Percentiles rank a stretch among this genome's conserved stretches.
These are phyloP conservation scores for Gallinago paraguaiae DNA, from an alignment of 2,113 vertebrate genomes.

Conservation along the genomic window DNA sequence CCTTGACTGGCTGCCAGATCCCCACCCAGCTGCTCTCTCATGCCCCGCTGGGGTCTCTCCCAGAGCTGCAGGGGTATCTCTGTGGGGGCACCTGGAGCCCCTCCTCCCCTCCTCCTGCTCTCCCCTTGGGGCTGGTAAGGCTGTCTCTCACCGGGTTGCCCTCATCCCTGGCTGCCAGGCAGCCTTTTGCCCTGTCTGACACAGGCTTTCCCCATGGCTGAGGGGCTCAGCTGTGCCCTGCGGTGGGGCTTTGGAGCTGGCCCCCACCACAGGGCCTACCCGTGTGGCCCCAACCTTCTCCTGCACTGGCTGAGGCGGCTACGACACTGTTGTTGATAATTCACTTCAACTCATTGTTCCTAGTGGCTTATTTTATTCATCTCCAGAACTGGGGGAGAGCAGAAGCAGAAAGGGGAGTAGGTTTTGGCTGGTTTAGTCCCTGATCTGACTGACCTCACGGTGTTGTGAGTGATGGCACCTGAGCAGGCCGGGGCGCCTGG, in stretches of 20 bases:
- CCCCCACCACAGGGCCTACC: rapidly evolving
- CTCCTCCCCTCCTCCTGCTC: background rate
- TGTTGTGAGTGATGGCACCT: background rate
- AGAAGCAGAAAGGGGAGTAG: background rate
- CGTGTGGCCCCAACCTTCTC: rapidly evolving
- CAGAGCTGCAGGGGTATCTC: rapidly evolving
- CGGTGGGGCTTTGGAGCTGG: background rate
- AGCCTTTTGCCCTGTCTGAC: background rate
- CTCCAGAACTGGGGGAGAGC: background rate
- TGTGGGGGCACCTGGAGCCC: rapidly evolving
- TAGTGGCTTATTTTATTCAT: background rate
- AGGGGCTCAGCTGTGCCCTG: background rate
- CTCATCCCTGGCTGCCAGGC: background rate
- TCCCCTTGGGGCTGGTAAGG: background rate
- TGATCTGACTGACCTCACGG: background rate
- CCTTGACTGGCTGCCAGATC: background rate
- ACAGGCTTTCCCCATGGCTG: background rate
- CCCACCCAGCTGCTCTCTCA: background rate
- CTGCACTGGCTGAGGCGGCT: background rate
- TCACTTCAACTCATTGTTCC: background rate
- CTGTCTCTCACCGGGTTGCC: rapidly evolving
- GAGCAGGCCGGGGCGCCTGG: rapidly evolving
- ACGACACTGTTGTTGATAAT: background rate
- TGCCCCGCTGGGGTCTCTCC: rapidly evolving
- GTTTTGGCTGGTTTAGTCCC: background rate